phyloP scores from a whole-genome alignment of 2,888 invertebrate genomes.

The Xanthorhoe designata region DNA sequence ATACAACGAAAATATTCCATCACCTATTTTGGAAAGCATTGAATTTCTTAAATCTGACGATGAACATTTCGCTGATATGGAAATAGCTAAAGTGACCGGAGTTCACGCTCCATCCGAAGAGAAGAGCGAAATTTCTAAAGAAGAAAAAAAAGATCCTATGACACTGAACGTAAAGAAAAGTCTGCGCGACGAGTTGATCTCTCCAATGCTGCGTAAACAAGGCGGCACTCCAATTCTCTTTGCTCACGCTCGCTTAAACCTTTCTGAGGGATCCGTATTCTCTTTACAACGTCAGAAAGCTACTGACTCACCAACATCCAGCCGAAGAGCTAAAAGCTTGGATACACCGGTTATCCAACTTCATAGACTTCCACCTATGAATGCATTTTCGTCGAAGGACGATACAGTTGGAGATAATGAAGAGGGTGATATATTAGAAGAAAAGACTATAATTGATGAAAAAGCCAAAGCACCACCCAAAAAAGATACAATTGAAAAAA shows the following conservation, averaged over 20 bases:
- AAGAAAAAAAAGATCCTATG: constrained; percentile 61
- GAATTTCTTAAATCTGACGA: constrained; percentile 87
- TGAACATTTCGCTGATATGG: constrained; percentile 83
- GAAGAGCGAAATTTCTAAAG: constrained; percentile 58
- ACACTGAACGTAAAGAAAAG: constrained; percentile 79
- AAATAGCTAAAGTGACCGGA: constrained; percentile 85
- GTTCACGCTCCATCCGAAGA: constrained; percentile 66
- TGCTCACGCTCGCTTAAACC: constrained; percentile 91
- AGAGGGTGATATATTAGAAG: constrained; percentile 87
- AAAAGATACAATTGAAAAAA: constrained; percentile 73
- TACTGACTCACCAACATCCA: constrained; percentile 89
- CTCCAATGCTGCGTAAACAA: constrained; percentile 89
- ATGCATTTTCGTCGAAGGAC: constrained; percentile 95
- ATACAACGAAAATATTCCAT: constrained; percentile 88
- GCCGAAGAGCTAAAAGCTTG: constrained; percentile 92
- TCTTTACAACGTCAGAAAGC: constrained; percentile 92
- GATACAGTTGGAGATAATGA: constrained; percentile 93
- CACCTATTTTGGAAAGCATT: constrained; percentile 86
- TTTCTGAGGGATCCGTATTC: constrained; percentile 94
- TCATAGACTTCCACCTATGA: constrained; percentile 91
- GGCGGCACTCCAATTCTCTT: constrained; percentile 92
- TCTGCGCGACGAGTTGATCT: constrained; percentile 88
- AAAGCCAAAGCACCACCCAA: constrained; percentile 58
- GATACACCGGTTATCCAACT: constrained; percentile 94
- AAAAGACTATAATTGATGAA: constrained; percentile 82